Evolutionary conservation across 2,113 vertebrate genomes (phyloP).

Genomic region (Platycercus adscitus): DNA sequence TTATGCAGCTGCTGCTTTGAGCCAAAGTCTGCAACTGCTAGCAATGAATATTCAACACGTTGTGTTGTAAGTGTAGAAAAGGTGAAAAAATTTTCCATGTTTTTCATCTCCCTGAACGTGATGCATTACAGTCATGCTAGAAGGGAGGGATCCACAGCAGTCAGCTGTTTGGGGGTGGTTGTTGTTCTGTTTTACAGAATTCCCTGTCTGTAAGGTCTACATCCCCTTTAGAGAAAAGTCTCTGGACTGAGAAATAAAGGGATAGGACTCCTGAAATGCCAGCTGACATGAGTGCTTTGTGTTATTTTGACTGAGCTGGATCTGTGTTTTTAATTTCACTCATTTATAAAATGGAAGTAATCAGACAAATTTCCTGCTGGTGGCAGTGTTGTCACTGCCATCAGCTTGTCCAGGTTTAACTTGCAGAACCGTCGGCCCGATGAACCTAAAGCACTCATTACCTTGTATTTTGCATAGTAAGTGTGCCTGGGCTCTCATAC

Average conservation of each 20-base stretch:
- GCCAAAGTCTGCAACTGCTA: not conserved
- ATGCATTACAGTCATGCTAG: not conserved
- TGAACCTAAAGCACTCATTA: not conserved
- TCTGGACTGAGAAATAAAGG: not conserved
- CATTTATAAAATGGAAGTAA: not conserved
- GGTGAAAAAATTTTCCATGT: not conserved
- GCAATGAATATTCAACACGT: slow-evolving; percentile 25
- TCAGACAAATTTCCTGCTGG: not conserved
- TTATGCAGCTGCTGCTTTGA: not conserved
- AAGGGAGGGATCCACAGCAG: not conserved
- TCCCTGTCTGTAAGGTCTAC: not conserved
- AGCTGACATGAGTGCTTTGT: not conserved
- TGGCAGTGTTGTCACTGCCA: not conserved
- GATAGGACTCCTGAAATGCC: not conserved
- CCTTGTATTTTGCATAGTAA: not conserved
- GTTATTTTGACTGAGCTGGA: not conserved
- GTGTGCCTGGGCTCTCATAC: not conserved
- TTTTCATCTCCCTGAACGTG: not conserved
- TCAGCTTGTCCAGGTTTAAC: not conserved
- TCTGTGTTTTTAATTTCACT: not conserved
- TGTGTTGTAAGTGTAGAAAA: not conserved
- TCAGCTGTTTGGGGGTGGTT: not conserved
- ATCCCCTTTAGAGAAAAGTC: not conserved
- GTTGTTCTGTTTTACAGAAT: not conserved
- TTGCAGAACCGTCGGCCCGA: not conserved